phyloP scores from a whole-genome alignment of 2,797 vertebrate genomes.

The Helarctos malayanus region DNA sequence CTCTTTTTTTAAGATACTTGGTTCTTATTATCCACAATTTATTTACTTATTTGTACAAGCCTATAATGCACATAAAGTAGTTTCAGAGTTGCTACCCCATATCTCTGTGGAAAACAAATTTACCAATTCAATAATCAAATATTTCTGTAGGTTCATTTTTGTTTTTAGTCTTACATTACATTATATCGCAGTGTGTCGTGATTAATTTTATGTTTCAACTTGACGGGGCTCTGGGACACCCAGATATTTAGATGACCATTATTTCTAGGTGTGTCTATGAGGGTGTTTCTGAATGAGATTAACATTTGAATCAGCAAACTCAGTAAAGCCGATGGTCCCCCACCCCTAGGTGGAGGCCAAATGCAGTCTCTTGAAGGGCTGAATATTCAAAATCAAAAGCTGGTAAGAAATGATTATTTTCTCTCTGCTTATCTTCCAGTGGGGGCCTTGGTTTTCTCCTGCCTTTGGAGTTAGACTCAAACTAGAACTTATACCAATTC shows the following conservation, averaged over 20 bases:
- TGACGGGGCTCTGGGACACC: not conserved
- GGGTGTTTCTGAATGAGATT: not conserved
- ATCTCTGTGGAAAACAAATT: not conserved
- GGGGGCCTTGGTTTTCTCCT: not conserved
- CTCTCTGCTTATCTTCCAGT: not conserved
- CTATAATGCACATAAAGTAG: not conserved
- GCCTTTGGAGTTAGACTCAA: not conserved
- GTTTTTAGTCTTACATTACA: not conserved
- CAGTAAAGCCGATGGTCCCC: not conserved
- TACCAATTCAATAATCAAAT: not conserved
- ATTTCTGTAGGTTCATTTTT: not conserved
- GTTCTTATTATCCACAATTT: not conserved
- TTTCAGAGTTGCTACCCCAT: not conserved
- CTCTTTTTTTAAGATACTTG: not conserved
- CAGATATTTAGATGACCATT: not conserved
- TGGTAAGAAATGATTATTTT: not conserved
- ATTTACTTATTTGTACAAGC: not conserved
- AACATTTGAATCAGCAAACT: not conserved
- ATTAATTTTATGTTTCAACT: not conserved
- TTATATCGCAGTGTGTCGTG: not conserved
- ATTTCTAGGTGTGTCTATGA: not conserved
- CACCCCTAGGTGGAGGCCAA: not conserved
- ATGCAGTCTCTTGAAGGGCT: not conserved
- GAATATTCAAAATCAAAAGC: not conserved
- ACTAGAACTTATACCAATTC: not conserved